Percentiles rank a stretch among this genome's conserved stretches.
phyloP scores from a whole-genome alignment of 2,888 invertebrate genomes.

The Polyommatus icarus region DNA sequence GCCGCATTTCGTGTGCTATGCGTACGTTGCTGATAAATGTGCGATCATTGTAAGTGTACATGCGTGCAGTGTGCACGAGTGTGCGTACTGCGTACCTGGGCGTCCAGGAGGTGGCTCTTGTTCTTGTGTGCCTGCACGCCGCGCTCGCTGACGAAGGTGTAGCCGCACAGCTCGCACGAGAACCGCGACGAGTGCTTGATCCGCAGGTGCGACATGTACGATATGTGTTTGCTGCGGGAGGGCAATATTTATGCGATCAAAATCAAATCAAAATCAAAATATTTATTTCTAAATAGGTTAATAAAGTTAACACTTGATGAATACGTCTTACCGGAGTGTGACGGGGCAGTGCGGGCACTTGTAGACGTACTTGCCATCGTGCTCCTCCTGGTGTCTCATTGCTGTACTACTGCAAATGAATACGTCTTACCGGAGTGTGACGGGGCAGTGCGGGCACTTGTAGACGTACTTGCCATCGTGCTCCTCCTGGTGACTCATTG shows the following conservation, averaged over 20 bases:
- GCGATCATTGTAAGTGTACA: too few species aligned
- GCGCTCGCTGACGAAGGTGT: constrained; percentile 46
- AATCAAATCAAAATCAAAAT: too few species aligned
- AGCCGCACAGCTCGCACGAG: constrained; percentile 47
- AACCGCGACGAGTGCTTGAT: constrained; percentile 48
- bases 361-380: constrained; percentile 30
- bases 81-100: not conserved
- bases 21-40: too few species aligned
- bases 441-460: constrained; percentile 24
- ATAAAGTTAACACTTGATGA: too few species aligned
- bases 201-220: constrained; percentile 46
- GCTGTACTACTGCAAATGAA: not conserved
- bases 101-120: constrained; percentile 25
- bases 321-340: too few species aligned
- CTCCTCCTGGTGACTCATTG: constrained; percentile 22
- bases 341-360: constrained; percentile 12
- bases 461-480: constrained; percentile 31
- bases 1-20: too few species aligned
- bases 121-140: constrained; percentile 45
- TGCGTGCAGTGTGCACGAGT: too few species aligned
- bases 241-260: too few species aligned
- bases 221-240: constrained; percentile 42
- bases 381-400: constrained; percentile 25
- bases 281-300: too few species aligned
- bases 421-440: not conserved